phyloP scores from a whole-genome alignment of 2,797 vertebrate genomes.

The Rhinophrynus dorsalis region DNA sequence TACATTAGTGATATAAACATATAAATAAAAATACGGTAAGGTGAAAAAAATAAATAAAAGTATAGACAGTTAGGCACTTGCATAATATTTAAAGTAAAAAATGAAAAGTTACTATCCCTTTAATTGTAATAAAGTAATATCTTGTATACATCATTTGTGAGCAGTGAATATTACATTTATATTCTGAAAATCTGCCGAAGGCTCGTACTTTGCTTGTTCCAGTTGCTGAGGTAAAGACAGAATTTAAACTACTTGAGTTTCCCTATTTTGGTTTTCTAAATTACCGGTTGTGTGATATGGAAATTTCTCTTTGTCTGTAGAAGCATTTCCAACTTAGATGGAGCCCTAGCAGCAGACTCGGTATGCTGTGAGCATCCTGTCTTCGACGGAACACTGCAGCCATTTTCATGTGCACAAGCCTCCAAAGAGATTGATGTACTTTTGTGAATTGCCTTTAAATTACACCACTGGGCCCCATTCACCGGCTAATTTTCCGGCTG shows the following conservation, averaged over 20 bases:
- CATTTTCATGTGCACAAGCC: conserved; percentile 24
- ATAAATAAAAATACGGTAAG: too few relatives aligned
- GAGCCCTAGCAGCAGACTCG: neutral
- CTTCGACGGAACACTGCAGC: conserved; percentile 26
- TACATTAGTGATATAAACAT: too few relatives aligned
- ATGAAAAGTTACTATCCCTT: too few relatives aligned
- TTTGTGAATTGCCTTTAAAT: conserved; percentile 43
- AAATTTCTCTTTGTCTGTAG: conserved; percentile 21
- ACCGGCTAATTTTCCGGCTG: conserved; percentile 42
- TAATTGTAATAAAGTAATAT: too few relatives aligned
- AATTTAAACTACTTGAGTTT: conserved; percentile 20
- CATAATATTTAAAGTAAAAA: too few relatives aligned
- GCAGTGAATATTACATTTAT: too few relatives aligned
- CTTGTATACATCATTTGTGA: too few relatives aligned
- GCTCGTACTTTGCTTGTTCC: neutral
- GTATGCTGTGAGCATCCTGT: conserved; percentile 12
- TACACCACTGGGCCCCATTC: conserved; percentile 40
- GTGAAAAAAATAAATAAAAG: too few relatives aligned
- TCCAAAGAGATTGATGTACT: conserved; percentile 44
- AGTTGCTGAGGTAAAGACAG: neutral
- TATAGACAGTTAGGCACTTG: too few relatives aligned
- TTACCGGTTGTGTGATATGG: conserved; percentile 28
- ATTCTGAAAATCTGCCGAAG: too few relatives aligned
- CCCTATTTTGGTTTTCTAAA: conserved; percentile 15
- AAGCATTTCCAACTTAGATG: conserved; percentile 17